Conservation (phyloP, 2,113 vertebrate species). For the Microcebus murinus region DNA sequence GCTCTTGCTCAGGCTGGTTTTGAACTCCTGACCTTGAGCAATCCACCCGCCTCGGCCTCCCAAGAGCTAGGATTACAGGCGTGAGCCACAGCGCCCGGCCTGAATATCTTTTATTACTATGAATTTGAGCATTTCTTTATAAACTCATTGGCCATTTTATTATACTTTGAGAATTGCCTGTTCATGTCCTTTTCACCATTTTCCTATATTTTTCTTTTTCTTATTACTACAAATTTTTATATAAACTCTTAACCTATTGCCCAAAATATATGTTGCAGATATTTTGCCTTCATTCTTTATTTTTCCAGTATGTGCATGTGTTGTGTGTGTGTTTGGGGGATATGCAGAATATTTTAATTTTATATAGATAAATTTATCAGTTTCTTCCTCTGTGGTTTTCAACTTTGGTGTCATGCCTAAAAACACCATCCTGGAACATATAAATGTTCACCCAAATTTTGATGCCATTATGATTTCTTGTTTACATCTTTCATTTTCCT, state of each 20-base stretch:
- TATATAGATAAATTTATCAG: neutral
- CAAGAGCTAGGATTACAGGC: too few relatives aligned
- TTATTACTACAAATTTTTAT: neutral
- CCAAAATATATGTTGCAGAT: neutral
- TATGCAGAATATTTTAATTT: neutral
- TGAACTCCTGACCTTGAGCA: too few relatives aligned
- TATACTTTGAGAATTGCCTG: neutral
- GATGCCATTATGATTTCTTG: neutral
- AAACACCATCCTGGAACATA: neutral
- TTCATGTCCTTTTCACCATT: neutral
- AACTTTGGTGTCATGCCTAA: neutral
- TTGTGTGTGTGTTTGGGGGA: neutral
- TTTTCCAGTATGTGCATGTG: neutral
- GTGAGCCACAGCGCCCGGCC: too few relatives aligned
- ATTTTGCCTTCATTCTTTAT: neutral
- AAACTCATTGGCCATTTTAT: neutral
- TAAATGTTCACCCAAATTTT: neutral
- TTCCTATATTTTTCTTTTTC: neutral
- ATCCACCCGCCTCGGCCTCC: too few relatives aligned
- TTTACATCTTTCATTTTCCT: neutral
- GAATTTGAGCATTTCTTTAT: neutral
- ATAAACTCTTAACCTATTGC: neutral
- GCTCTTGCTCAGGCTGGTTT: too few relatives aligned
- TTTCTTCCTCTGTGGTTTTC: neutral
- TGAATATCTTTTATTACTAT: neutral